Evolutionary conservation across 2,113 vertebrate species (phyloP).

Genomic region (Lates calcarifer): DNA sequence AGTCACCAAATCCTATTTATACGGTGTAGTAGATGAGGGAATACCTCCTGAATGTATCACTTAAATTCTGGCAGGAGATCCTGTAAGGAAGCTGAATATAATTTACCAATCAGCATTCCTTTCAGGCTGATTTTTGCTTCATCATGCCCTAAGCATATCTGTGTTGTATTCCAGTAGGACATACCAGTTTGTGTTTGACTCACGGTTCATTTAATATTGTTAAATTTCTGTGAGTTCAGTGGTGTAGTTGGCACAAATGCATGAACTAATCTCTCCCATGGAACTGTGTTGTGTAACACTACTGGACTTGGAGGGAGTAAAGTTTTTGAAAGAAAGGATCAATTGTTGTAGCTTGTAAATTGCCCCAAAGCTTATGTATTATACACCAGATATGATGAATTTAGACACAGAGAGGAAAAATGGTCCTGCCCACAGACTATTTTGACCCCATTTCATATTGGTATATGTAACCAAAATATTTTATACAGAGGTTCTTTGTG

Average conservation of each 20-base stretch:
- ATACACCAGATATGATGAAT: conserved; percentile 12
- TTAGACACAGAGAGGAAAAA: not conserved
- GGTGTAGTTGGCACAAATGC: not conserved
- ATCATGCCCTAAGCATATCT: no score
- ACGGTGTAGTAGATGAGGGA: no score
- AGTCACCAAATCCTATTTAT: not conserved
- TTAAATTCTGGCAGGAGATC: no score
- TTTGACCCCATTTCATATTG: conserved; percentile 30
- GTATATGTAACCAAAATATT: conserved; percentile 35
- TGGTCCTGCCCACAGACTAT: conserved; percentile 10
- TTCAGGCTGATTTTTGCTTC: no score
- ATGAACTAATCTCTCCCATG: not conserved
- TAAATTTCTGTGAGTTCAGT: not conserved
- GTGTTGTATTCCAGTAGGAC: no score
- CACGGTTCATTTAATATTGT: not conserved
- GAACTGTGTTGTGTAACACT: conserved; percentile 34
- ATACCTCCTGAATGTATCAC: no score
- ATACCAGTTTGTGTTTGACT: not conserved
- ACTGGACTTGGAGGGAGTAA: not conserved
- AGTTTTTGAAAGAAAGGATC: conserved; percentile 25
- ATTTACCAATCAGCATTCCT: not conserved
- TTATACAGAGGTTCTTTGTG: conserved; percentile 46
- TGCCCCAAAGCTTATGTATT: not conserved
- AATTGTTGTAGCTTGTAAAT: conserved; percentile 30
- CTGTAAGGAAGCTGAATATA: not conserved